A percentile compares a stretch with the other conserved stretches of the same genome.
phyloP scores from a whole-genome alignment of 2,113 vertebrate species.

The Pipra filicauda region DNA sequence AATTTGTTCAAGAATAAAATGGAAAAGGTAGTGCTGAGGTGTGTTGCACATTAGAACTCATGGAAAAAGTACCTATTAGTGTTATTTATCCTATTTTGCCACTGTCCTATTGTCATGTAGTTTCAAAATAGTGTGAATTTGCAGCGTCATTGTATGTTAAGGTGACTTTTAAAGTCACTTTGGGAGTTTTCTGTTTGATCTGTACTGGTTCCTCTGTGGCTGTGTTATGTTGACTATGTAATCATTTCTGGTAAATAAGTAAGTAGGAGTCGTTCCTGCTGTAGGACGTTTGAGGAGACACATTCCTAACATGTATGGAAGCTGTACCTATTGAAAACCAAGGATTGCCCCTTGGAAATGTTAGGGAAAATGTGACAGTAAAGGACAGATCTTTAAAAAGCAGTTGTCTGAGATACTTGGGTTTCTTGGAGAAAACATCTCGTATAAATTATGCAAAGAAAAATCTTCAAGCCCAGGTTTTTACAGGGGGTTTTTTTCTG shows the following conservation, averaged over 20 bases:
- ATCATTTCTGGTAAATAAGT: not conserved
- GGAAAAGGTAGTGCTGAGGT: not conserved
- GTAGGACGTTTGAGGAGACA: not conserved
- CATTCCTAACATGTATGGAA: not conserved
- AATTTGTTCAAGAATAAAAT: not conserved
- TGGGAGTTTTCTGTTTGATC: not conserved
- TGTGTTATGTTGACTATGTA: not conserved
- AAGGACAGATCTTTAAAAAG: not conserved
- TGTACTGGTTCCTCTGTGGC: not conserved
- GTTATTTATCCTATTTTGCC: not conserved
- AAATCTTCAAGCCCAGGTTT: not conserved
- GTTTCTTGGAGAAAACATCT: slow-evolving; percentile 24
- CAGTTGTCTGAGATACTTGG: not conserved
- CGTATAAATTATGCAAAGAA: not conserved
- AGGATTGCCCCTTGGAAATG: not conserved
- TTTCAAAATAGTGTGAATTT: not conserved
- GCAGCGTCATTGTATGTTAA: not conserved
- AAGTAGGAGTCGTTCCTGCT: not conserved
- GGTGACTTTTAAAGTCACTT: not conserved
- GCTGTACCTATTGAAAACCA: not conserved
- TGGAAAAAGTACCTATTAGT: not conserved
- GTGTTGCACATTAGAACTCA: not conserved
- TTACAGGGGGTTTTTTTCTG: not conserved
- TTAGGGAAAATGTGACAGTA: not conserved
- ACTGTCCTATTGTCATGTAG: not conserved